Evolutionary conservation across 2,797 vertebrate genomes (phyloP).

Genomic region (Uromys caudimaculatus): DNA sequence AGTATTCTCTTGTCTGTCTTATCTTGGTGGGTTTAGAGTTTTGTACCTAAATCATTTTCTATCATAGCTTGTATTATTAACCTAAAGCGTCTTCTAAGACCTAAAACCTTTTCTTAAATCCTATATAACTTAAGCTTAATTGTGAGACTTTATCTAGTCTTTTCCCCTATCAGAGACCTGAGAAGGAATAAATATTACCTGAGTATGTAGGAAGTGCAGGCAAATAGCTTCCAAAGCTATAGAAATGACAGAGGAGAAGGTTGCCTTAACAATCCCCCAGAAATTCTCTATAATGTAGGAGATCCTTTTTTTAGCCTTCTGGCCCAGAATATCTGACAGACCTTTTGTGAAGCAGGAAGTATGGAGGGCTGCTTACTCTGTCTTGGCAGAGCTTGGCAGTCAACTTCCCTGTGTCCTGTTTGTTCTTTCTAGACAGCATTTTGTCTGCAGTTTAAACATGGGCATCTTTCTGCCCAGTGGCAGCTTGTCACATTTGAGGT

Average conservation of each 20-base stretch:
- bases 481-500: background rate
- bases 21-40: background rate
- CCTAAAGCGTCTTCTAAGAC: background rate
- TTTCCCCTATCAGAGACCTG: background rate
- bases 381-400: background rate
- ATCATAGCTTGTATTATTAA: background rate
- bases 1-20: background rate
- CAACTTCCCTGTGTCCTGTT: background rate
- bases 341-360: background rate
- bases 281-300: background rate
- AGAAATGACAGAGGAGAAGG: background rate
- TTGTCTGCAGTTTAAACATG: background rate
- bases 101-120: background rate
- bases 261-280: background rate
- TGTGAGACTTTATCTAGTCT: background rate
- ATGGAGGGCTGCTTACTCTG: background rate
- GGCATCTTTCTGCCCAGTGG: background rate
- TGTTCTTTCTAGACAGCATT: background rate
- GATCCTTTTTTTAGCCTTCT: background rate
- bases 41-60: background rate
- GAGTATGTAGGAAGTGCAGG: background rate
- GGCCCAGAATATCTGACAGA: background rate
- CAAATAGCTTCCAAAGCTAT: background rate
- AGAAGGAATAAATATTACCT: background rate
- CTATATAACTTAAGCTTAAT: background rate